These are phyloP conservation scores for Forbesichthys agassizii DNA, from an alignment of 2,113 vertebrate species.

Conservation along the genomic window DNA sequence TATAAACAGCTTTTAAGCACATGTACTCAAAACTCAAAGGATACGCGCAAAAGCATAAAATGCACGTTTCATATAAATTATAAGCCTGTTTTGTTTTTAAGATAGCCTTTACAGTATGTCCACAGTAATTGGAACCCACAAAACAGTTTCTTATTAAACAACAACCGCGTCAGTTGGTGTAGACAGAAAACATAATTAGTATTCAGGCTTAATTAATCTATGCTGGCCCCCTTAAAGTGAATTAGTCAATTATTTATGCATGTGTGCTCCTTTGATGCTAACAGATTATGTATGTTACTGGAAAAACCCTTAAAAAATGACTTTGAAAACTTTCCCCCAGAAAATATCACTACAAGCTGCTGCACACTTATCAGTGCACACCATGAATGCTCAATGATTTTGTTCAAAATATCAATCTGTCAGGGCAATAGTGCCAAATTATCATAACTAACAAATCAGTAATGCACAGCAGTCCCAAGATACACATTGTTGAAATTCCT, in stretches of 20 bases:
- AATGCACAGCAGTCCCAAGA: conserved; percentile 60
- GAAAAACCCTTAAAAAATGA: conserved; percentile 74
- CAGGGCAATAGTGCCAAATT: conserved; percentile 21
- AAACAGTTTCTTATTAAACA: conserved; percentile 78
- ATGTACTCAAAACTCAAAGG: conserved; percentile 29
- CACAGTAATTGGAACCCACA: conserved; percentile 70
- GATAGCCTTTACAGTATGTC: conserved; percentile 41
- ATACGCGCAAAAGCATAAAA: conserved; percentile 55
- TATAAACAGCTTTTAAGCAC: conserved; percentile 42
- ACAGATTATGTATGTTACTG: conserved; percentile 82
- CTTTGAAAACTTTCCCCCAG: conserved; percentile 75
- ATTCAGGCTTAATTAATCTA: conserved; percentile 83
- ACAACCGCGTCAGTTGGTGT: conserved; percentile 71
- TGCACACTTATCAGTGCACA: conserved; percentile 75
- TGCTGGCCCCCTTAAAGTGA: conserved; percentile 79
- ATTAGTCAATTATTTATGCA: conserved; percentile 83
- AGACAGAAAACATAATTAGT: conserved; percentile 84
- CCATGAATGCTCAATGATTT: conserved; percentile 76
- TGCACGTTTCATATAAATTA: conserved; percentile 42
- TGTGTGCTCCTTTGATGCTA: conserved; percentile 82
- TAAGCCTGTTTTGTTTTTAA: conserved; percentile 49
- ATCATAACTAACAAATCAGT: conserved; percentile 22
- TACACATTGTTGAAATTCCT: conserved; percentile 71
- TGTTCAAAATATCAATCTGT: conserved; percentile 12
- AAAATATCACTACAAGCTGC: conserved; percentile 70